Evolutionary conservation across 2,888 invertebrate genomes (phyloP).

Genomic region (Tethea ocularis): DNA sequence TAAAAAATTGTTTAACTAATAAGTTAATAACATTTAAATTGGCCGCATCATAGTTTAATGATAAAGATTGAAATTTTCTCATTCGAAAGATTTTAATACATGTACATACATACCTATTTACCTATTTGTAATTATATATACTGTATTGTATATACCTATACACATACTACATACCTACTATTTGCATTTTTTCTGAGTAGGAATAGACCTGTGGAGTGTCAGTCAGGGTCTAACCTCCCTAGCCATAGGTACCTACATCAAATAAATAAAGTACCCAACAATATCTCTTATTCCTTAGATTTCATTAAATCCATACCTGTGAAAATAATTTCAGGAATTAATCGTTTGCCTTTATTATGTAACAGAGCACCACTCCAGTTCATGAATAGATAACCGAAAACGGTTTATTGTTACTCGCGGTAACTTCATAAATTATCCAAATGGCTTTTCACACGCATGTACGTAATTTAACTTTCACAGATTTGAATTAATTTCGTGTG

Average conservation of each 20-base stretch:
- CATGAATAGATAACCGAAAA: conserved; percentile 5
- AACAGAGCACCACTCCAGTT: background rate
- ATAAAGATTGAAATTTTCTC: background rate
- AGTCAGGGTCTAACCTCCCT: too few species aligned
- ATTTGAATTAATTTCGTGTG: conserved; percentile 2
- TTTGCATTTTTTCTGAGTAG: too few species aligned
- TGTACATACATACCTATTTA: too few species aligned
- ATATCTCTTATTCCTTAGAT: background rate
- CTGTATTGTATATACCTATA: too few species aligned
- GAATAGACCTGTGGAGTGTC: too few species aligned
- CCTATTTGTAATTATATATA: too few species aligned
- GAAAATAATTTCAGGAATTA: background rate
- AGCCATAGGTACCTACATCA: too few species aligned
- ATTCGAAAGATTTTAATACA: too few species aligned
- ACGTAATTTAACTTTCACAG: conserved; percentile 6
- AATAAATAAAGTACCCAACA: too few species aligned
- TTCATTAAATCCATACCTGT: background rate
- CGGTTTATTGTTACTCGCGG: conserved; percentile 2
- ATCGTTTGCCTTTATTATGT: background rate
- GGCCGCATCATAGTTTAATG: background rate
- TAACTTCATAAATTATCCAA: conserved; percentile 6
- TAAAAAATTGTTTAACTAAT: conserved; percentile 29
- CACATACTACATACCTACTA: too few species aligned
- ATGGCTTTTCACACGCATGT: conserved; percentile 4
- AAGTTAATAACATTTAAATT: conserved; percentile 14